phyloP scores from a whole-genome alignment of 2,797 vertebrate genomes.

The Amphiprion clarkii region DNA sequence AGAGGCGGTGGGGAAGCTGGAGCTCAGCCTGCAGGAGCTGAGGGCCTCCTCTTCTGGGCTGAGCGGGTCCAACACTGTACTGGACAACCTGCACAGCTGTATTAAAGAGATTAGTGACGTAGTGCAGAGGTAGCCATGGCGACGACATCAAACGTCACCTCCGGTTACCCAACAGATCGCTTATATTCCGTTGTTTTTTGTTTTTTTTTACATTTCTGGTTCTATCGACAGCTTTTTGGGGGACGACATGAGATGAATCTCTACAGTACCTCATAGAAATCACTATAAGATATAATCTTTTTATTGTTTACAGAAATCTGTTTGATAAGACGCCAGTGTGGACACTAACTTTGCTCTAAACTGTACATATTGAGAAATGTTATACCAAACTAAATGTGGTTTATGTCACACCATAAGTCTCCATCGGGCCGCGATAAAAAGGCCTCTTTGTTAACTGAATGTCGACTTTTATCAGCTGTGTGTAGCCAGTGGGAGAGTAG shows the following conservation, averaged over 20 bases:
- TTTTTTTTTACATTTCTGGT: constrained; percentile 58
- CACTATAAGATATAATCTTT: constrained; percentile 80
- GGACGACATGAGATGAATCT: constrained; percentile 70
- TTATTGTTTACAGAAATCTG: constrained; percentile 94
- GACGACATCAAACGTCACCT: constrained; percentile 42
- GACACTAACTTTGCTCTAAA: constrained; percentile 80
- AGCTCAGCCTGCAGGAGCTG: constrained; percentile 97
- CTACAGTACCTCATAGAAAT: constrained; percentile 93
- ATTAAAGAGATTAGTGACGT: constrained; percentile 99
- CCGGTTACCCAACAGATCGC: constrained; percentile 46
- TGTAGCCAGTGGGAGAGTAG: constrained; percentile 44
- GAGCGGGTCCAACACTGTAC: constrained; percentile 87
- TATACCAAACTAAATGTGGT: constrained; percentile 72
- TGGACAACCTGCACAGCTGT: constrained; percentile 96
- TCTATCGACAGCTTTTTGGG: constrained; percentile 68
- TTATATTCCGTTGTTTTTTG: constrained; percentile 56
- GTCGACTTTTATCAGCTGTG: constrained; percentile 64
- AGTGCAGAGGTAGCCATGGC: constrained; percentile 97
- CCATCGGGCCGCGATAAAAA: constrained; percentile 43
- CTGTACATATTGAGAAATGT: constrained; percentile 80
- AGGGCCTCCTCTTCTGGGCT: constrained; percentile 92
- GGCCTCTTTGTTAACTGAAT: constrained; percentile 71
- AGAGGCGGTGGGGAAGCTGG: constrained; percentile 97
- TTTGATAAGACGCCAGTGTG: constrained; percentile 83
- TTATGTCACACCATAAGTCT: constrained; percentile 56